These are phyloP conservation scores for Reticulitermes speratus DNA, from an alignment of 1,140 invertebrate species.

Conservation along the genomic window DNA sequence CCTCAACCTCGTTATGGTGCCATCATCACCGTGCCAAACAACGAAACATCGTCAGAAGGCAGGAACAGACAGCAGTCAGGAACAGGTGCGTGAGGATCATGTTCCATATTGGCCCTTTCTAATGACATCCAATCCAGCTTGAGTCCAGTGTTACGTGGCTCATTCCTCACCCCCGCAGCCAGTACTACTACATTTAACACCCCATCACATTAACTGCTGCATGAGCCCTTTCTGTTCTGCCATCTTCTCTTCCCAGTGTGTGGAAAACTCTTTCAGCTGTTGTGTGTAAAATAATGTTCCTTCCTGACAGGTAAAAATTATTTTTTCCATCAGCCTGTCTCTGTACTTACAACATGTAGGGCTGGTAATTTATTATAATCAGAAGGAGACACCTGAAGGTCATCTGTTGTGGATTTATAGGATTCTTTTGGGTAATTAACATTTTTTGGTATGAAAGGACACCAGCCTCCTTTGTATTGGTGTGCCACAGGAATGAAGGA, in stretches of 20 bases:
- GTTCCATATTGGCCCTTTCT: background rate
- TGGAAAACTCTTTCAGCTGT: background rate
- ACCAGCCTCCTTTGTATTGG: no score
- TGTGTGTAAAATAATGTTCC: no score
- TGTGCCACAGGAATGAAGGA: no score
- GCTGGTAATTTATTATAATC: no score
- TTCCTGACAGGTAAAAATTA: no score
- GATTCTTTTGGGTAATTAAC: no score
- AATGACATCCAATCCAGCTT: background rate
- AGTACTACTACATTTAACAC: slow-evolving; percentile 17
- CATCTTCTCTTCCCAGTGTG: background rate
- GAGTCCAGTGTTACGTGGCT: background rate
- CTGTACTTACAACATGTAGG: no score
- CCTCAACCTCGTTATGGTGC: slow-evolving; percentile 18
- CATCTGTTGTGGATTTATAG: no score
- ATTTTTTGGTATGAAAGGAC: no score
- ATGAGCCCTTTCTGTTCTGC: background rate
- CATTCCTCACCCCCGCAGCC: background rate
- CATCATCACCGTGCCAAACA: slow-evolving; percentile 13
- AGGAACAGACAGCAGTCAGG: slow-evolving; percentile 5
- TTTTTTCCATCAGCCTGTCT: no score
- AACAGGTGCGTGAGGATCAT: slow-evolving; percentile 17
- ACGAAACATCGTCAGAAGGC: background rate
- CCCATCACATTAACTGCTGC: background rate
- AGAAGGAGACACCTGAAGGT: no score